Evolutionary conservation across 2,888 invertebrate species (phyloP), one percentile per base, ranked within the genome.

Genomic region (Cataglyphis altisquamis): DNA sequence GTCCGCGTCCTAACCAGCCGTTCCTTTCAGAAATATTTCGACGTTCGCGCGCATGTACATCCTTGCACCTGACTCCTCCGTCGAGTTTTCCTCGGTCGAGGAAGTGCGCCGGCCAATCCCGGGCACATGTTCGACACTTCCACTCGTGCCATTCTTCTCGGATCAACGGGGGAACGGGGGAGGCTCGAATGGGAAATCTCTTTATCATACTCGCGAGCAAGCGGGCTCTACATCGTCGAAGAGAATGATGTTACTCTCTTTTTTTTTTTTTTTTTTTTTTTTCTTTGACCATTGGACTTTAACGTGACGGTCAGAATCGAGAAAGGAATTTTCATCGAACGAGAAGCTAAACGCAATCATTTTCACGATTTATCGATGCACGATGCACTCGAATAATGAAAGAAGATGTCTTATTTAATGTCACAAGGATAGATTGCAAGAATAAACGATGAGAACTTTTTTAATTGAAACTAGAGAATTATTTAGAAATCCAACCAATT

Each of bases 11-110:
- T 67, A 62, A 39, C 84, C 83, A 73, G 75, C 68, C 90, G 78
- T 82, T 82, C 84, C 75, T 82, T 87, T 89, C 85, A 87, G 89
- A 89, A 87, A 89, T 89, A 89, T 89, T 89, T 89, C 90, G 90
- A 83, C 84, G 83, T 83, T 57, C 52, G 72, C 85, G 70, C 87
- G 86, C 83, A 82, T 84, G 84, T 86, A 86, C 87, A 87, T 83
- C 88, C 77, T 89, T 68, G 87, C 87, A 75, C 74, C 73, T 82
- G 77, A 75, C 74, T 82, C 78, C 78, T 82, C 81, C 57, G 12
- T 3, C 86, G 73, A 73, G 45, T 73, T 73, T 82, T 77, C 77
- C 78, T 78, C 84, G 84, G 83, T 81, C 86, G 83, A 89, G 72
- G 55, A 63, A 89, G 86, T 82, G 80, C 78, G 60, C 70, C 78